Percentiles rank a stretch among this genome's conserved stretches.
phyloP scores from a whole-genome alignment of 2,888 invertebrate genomes.

The Imbricaverruca yamaguchii region DNA sequence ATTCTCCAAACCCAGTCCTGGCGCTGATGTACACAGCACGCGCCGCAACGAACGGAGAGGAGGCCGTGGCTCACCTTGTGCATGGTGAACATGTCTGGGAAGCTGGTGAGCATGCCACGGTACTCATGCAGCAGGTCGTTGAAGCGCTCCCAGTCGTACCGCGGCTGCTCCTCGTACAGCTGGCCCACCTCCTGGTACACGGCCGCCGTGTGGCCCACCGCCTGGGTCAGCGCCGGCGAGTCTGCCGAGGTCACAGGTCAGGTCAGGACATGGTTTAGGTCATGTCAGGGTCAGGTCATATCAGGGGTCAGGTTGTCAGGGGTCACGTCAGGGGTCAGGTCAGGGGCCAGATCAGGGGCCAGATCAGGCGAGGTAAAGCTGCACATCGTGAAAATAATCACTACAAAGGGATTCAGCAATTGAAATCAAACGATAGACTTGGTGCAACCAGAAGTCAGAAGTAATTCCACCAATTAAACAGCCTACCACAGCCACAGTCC shows the following conservation, averaged over 20 bases:
- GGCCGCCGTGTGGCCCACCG: slow-evolving; percentile 76
- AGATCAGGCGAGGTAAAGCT: background rate
- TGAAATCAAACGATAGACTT: too few relatives aligned
- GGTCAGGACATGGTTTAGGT: background rate
- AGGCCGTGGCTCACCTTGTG: background rate
- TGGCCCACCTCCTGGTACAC: slow-evolving; percentile 83
- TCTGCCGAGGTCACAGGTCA: background rate
- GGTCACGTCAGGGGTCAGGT: background rate
- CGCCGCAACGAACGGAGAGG: too few relatives aligned
- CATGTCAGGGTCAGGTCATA: background rate
- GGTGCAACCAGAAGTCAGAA: too few relatives aligned
- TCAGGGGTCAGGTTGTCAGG: background rate
- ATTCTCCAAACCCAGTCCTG: too few relatives aligned
- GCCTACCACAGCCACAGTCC: too few relatives aligned
- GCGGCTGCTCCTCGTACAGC: slow-evolving; percentile 82
- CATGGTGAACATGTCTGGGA: slow-evolving; percentile 50
- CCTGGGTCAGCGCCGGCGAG: slow-evolving; percentile 54
- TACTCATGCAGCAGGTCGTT: slow-evolving; percentile 88
- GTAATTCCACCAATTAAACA: too few relatives aligned
- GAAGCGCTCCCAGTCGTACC: slow-evolving; percentile 81
- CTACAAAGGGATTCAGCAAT: too few relatives aligned
- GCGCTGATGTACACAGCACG: too few relatives aligned
- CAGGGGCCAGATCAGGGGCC: background rate
- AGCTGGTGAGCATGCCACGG: slow-evolving; percentile 80
- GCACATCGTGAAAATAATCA: too few relatives aligned